Evolutionary conservation across 2,797 vertebrate genomes (phyloP).

Genomic region (Leptodactylus fallax): DNA sequence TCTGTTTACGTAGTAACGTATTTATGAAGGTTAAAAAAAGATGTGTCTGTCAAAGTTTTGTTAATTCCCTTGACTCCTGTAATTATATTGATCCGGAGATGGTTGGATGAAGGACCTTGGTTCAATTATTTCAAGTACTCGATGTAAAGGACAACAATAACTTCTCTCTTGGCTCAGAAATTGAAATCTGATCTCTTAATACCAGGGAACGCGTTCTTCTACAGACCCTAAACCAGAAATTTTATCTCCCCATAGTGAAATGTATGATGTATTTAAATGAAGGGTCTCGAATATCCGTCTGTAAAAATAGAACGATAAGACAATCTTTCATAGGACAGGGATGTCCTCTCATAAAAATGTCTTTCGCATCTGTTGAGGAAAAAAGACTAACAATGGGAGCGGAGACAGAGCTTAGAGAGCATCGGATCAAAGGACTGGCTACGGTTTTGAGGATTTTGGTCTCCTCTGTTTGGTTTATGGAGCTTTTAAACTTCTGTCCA

Average conservation of each 20-base stretch:
- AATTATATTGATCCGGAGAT: constrained; percentile 14
- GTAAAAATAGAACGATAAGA: background rate
- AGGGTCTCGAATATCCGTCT: background rate
- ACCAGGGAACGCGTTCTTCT: background rate
- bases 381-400: background rate
- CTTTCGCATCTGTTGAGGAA: constrained; percentile 5
- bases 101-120: background rate
- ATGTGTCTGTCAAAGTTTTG: background rate
- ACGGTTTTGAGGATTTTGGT: background rate
- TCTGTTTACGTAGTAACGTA: constrained; percentile 22
- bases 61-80: background rate
- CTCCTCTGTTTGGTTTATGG: background rate
- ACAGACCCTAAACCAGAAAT: background rate
- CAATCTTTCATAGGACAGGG: background rate
- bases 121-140: background rate
- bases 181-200: background rate
- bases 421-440: background rate
- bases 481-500: background rate
- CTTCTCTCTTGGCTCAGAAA: constrained; percentile 1
- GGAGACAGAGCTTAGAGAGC: background rate
- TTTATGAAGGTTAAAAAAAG: constrained; percentile 1
- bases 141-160: constrained; percentile 8
- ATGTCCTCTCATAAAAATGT: background rate
- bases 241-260: background rate
- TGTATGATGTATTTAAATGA: constrained; percentile 1